Evolutionary conservation across 1,140 invertebrate genomes (phyloP), one percentile per base, ranked within the genome.

Genomic region (Scaptomyza hsui): DNA sequence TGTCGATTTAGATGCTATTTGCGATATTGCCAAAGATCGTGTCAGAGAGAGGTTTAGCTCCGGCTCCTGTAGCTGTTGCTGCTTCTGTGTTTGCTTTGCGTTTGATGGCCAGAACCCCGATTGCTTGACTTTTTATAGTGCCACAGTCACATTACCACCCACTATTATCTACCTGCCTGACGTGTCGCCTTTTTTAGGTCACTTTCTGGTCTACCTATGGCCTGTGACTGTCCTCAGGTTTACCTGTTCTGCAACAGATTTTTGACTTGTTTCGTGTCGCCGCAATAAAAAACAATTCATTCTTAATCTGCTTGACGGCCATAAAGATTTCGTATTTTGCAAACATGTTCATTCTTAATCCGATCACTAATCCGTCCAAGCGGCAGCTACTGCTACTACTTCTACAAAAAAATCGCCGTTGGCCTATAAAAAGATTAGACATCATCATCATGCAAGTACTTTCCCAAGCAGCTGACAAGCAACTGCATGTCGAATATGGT

Each of bases 301-400:
- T 88, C 82, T 88, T 88, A 88, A 88, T 88, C 82, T 88, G 62
- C 39, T 35, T 61, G 29, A 26, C 45, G 24, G 24, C 32, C 53
- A 72, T 86, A 86, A 86, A 86, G 18, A 70, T 56, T 47, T 60
- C 45, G 21, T 86, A 86, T 72, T 86, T 86, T 88, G 82, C 82
- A 88, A 88, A 86, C 82, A 86, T 62, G 65, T 86, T 88, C 81
- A 86, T 88, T 88, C 82, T 88, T 78, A 88, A 88, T 88, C 82
- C 81, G 81, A 60, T 77, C 45, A 63, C 64, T 88, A 88, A 88
- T 88, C 82, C 82, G 53, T 16, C 60, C 52, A 51, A 42, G 39
- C 52, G 6, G 19, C 19, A 16, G 21, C 21, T 18, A 24, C 32
- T 9, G 44, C 51, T 42, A 60, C 49, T 39, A 39, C 47, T 45